Conservation (phyloP, 2,888 invertebrate species). For the Thymelicus lineola region DNA sequence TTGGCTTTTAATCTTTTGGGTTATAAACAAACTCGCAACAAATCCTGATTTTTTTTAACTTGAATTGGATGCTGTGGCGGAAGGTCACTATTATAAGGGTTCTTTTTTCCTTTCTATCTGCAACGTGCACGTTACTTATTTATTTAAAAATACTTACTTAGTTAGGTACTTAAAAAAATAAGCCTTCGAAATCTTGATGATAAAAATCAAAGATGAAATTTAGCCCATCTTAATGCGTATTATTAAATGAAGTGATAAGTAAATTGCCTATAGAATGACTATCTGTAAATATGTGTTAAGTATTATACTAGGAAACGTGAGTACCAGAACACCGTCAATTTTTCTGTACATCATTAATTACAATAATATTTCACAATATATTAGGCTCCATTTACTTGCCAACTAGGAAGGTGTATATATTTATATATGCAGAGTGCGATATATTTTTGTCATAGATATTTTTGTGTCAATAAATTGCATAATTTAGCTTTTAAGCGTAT, state of each 20-base stretch:
- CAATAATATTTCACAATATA: conserved; percentile 52
- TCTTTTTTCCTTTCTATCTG: too few species aligned
- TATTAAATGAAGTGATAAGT: background rate
- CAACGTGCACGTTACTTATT: too few species aligned
- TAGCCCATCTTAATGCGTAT: too few species aligned
- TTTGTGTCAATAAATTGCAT: conserved; percentile 75
- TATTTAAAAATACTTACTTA: too few species aligned
- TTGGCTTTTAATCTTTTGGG: too few species aligned
- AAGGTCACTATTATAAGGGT: too few species aligned
- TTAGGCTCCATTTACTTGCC: conserved; percentile 65
- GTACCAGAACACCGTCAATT: conserved; percentile 78
- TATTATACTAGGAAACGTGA: conserved; percentile 51
- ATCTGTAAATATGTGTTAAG: conserved; percentile 60
- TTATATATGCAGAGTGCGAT: conserved; percentile 56
- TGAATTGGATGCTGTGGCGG: too few species aligned
- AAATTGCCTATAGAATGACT: conserved; percentile 22
- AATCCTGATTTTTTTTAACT: too few species aligned
- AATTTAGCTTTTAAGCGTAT: conserved; percentile 74
- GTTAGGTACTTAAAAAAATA: too few species aligned
- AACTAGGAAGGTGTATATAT: conserved; percentile 57
- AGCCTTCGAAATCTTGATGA: too few species aligned
- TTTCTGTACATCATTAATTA: conserved; percentile 60
- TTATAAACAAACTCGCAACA: too few species aligned
- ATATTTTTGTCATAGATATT: conserved; percentile 75
- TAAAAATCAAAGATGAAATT: too few species aligned